Evolutionary conservation across 1,140 invertebrate species (phyloP).

Genomic region (Saccostrea echinata): DNA sequence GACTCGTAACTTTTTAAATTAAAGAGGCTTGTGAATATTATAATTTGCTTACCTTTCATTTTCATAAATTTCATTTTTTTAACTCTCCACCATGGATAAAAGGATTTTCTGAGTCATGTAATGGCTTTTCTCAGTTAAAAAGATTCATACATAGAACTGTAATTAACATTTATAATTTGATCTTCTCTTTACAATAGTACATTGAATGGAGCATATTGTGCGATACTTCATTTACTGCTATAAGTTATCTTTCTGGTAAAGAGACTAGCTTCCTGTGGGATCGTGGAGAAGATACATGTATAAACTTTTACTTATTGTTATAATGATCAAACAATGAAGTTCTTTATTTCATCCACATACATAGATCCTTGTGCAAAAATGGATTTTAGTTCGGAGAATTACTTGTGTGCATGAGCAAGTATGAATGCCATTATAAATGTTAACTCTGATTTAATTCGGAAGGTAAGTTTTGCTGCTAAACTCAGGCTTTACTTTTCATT

Average conservation of each 20-base stretch:
- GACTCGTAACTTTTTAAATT: too few species aligned
- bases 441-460: neutral
- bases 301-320: too few species aligned
- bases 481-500: too few species aligned
- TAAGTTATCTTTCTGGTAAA: neutral
- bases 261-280: neutral
- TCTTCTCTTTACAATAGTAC: neutral
- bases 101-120: too few species aligned
- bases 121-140: too few species aligned
- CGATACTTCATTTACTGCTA: neutral
- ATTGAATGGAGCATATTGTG: neutral
- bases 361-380: slow-evolving; percentile 21
- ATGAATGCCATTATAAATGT: slow-evolving; percentile 15
- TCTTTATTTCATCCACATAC: neutral
- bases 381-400: neutral
- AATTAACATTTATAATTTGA: neutral
- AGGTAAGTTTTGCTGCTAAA: neutral
- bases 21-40: too few species aligned
- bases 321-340: neutral
- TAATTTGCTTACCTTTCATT: too few species aligned
- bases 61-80: too few species aligned
- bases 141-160: too few species aligned
- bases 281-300: neutral
- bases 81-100: too few species aligned
- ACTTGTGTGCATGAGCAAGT: neutral